These are phyloP conservation scores for Caenorhabditis inopinata DNA, from an alignment of 1,140 invertebrate species.

Conservation along the genomic window DNA sequence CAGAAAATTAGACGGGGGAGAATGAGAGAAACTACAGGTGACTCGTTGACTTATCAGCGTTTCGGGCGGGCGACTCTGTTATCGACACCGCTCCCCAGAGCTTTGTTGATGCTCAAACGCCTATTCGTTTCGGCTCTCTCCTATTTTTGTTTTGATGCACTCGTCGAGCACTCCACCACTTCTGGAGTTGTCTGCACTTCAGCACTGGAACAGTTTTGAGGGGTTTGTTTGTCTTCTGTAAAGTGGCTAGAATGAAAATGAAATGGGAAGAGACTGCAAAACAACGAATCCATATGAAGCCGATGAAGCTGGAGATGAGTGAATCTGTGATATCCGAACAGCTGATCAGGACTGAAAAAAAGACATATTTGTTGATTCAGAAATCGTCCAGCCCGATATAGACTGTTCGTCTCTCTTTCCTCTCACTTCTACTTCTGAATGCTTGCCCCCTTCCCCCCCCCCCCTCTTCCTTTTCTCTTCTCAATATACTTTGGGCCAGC, in stretches of 20 bases:
- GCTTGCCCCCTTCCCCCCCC: not conserved
- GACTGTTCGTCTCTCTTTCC: conserved; percentile 13
- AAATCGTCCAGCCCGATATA: not conserved
- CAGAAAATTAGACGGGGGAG: not conserved
- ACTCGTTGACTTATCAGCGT: not conserved
- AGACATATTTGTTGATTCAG: not conserved
- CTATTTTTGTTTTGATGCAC: too few species aligned
- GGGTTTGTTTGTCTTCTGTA: too few species aligned
- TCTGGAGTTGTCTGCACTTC: too few species aligned
- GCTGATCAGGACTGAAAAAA: conserved; percentile 1
- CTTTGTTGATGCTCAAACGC: too few species aligned
- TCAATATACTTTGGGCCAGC: conserved; percentile 17
- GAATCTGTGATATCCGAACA: not conserved
- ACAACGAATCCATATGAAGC: too few species aligned
- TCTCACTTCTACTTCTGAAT: conserved; percentile 11
- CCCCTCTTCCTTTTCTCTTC: not conserved
- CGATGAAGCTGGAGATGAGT: too few species aligned
- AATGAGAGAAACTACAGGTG: not conserved
- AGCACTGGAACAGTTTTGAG: too few species aligned
- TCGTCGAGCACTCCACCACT: too few species aligned
- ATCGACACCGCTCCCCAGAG: too few species aligned
- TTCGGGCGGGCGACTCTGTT: not conserved
- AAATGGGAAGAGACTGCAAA: too few species aligned
- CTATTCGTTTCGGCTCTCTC: too few species aligned
- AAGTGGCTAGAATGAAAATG: too few species aligned